Evolutionary conservation across 2,888 invertebrate species (phyloP).

Genomic region (Steromphala cineraria): DNA sequence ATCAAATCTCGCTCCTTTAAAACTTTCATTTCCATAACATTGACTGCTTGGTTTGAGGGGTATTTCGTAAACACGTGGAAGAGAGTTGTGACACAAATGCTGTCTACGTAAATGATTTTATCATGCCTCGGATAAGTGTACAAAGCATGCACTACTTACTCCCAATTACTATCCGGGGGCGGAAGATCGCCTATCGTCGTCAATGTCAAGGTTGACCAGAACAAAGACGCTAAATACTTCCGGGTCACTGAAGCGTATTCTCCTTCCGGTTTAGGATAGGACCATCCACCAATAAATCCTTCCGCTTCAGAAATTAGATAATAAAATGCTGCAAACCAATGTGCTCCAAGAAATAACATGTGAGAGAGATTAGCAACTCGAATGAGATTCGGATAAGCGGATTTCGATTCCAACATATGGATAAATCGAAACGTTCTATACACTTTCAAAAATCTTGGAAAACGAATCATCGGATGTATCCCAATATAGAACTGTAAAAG

Average conservation of each 20-base stretch:
- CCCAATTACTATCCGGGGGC: conserved; percentile 95
- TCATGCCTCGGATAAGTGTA: too few species aligned
- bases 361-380: conserved; percentile 95
- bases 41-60: background rate
- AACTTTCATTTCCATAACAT: too few species aligned
- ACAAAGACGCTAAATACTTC: conserved; percentile 94
- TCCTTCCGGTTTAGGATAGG: conserved; percentile 79
- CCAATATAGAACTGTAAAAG: conserved; percentile 88
- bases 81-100: background rate
- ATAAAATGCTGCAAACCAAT: conserved; percentile 99
- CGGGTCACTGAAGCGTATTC: conserved; percentile 89
- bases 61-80: background rate
- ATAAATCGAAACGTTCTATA: conserved; percentile 90
- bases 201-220: conserved; percentile 96
- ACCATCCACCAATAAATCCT: conserved; percentile 77
- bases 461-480: conserved; percentile 84
- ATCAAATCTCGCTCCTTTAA: too few species aligned
- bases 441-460: conserved; percentile 78
- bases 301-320: conserved; percentile 88
- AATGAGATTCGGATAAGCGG: conserved; percentile 97
- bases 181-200: conserved; percentile 97
- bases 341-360: conserved; percentile 93
- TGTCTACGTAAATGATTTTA: too few species aligned
- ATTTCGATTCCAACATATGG: conserved; percentile 96
- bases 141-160: conserved; percentile 83